Evolutionary conservation across 2,113 vertebrate species (phyloP).

Genomic region (Pycnonotus jocosus): DNA sequence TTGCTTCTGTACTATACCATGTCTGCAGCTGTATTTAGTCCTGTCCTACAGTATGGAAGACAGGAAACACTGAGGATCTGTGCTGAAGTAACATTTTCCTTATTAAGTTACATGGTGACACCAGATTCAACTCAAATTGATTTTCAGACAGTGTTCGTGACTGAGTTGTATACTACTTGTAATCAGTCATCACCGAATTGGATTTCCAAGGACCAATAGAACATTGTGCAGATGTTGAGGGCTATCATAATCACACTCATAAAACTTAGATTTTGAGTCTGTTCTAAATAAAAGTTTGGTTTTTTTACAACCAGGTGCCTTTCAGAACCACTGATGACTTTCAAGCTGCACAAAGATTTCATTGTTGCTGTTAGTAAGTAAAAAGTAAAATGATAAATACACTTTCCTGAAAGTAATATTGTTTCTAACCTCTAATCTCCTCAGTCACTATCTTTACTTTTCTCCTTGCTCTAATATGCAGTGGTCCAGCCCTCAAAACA

Average conservation of each 20-base stretch:
- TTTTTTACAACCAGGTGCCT: conserved; percentile 79
- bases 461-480: neutral
- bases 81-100: neutral
- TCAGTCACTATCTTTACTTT: neutral
- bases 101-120: neutral
- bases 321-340: conserved; percentile 94
- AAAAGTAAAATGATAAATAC: conserved; percentile 59
- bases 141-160: neutral
- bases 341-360: conserved; percentile 96
- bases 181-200: neutral
- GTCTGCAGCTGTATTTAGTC: neutral
- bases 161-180: neutral
- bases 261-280: neutral
- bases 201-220: neutral
- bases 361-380: conserved; percentile 96
- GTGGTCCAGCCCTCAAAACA: neutral
- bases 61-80: neutral
- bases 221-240: neutral
- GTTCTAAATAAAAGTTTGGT: neutral
- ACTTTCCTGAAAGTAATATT: neutral
- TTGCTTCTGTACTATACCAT: neutral
- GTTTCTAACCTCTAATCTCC: neutral
- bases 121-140: neutral
- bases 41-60: neutral
- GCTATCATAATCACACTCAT: neutral